A percentile compares a stretch with the other conserved stretches of the same genome.
Conservation (phyloP, 2,113 vertebrate species). For the Tetraodon nigroviridis region DNA sequence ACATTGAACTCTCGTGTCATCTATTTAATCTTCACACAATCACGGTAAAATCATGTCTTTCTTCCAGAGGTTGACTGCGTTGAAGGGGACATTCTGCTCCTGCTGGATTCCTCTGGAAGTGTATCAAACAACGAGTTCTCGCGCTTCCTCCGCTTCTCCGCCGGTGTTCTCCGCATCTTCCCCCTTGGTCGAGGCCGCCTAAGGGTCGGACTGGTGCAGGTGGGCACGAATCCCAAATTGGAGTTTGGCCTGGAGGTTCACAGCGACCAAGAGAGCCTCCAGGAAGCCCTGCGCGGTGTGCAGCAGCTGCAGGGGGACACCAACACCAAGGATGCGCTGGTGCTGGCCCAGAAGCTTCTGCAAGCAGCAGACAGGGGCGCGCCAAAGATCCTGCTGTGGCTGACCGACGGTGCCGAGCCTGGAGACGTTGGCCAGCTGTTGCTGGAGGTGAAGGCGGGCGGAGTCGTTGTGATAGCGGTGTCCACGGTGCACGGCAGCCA, state of each 20-base stretch:
- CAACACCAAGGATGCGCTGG: conserved; percentile 78
- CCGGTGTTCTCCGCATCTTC: conserved; percentile 76
- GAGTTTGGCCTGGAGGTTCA: conserved; percentile 79
- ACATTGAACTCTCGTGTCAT: background rate
- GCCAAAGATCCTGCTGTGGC: conserved; percentile 86
- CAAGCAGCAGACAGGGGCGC: conserved; percentile 45
- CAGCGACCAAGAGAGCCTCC: conserved; percentile 48
- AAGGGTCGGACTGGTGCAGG: conserved; percentile 82
- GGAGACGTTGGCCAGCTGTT: conserved; percentile 78
- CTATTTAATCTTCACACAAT: background rate
- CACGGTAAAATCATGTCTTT: background rate
- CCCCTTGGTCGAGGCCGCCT: conserved; percentile 75
- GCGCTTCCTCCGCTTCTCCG: conserved; percentile 76
- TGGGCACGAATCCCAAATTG: conserved; percentile 75
- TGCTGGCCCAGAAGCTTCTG: conserved; percentile 67
- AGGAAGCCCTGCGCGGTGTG: conserved; percentile 65
- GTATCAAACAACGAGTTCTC: conserved; percentile 84
- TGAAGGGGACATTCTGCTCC: conserved; percentile 80
- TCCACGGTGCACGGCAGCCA: conserved; percentile 79
- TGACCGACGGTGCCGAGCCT: conserved; percentile 84
- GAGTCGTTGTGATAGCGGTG: conserved; percentile 80
- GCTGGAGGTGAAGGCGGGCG: conserved; percentile 77
- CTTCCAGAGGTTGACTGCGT: conserved; percentile 57
- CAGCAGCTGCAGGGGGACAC: conserved; percentile 84
- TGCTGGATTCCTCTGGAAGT: conserved; percentile 89